These are phyloP conservation scores for Scatophagus argus DNA, from an alignment of 2,113 vertebrate genomes.

Conservation along the genomic window DNA sequence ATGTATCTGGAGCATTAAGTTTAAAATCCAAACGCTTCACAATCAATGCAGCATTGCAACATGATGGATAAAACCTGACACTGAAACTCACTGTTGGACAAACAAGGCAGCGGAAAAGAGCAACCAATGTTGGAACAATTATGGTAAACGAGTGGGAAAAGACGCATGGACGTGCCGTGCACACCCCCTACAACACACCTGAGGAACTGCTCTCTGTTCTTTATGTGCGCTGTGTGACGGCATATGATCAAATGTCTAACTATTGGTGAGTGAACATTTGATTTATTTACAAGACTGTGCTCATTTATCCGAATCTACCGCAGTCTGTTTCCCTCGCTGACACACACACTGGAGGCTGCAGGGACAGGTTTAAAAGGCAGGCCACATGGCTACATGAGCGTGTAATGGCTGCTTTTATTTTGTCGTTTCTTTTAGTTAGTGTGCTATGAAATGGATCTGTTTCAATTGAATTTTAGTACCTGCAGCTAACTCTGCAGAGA, in stretches of 20 bases:
- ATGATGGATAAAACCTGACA: background rate
- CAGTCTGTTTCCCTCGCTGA: background rate
- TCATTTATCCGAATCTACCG: background rate
- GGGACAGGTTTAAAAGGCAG: slow-evolving; percentile 5
- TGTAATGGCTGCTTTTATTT: slow-evolving; percentile 26
- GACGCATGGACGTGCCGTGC: too few species aligned
- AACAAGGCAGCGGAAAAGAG: too few species aligned
- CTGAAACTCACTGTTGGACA: background rate
- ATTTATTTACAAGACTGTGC: background rate
- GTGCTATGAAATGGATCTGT: slow-evolving; percentile 12
- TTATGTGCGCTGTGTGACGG: background rate
- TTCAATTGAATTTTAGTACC: slow-evolving; percentile 1
- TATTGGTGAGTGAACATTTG: background rate
- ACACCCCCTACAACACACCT: too few species aligned
- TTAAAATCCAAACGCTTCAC: slow-evolving; percentile 1
- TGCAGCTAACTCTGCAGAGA: background rate
- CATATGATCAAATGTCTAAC: background rate
- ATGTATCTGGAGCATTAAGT: slow-evolving; percentile 21
- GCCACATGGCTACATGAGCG: slow-evolving; percentile 8
- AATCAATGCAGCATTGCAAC: background rate
- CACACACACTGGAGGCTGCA: background rate
- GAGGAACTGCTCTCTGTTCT: background rate
- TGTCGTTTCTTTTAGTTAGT: slow-evolving; percentile 11
- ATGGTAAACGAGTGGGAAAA: background rate
- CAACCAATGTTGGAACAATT: too few species aligned